Base-by-base conservation (phyloP, 2,113 vertebrate genomes). In the Scophthalmus maximus region DNA sequence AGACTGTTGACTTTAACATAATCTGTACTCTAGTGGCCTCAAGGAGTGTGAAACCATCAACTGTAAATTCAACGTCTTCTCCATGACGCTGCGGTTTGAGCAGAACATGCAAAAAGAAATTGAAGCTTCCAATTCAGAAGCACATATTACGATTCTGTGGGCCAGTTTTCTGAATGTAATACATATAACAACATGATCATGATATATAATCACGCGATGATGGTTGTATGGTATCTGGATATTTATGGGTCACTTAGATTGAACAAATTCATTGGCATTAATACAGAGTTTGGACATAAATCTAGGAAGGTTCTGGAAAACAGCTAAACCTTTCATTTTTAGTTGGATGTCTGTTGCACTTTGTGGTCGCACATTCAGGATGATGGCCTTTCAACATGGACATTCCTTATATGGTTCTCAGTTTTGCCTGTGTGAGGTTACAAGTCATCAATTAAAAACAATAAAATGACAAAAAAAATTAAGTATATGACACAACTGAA, bases 351-450 rank as follows among this genome's bases (percentile, higher is more conserved):
- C 66, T 47, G 38, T 63, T 29, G 11, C 42, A 72, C 27, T 68
- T 66, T 74, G 68, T 70, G 63, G 74, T 68, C 50, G 46, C 55
- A 62, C 15, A n/a, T 20, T 0, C 29, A 74, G 65, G 12, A 73
- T 78, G 76, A 65, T 64, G 47, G 36, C 30, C 49, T 77, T 83
- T 71, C 67, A 76, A 34, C 70, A 73, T 73, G 63, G 68, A 40
- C 27, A 51, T 32, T 46, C 17, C 61, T 47, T 63, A 38, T 22
- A 40, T 1, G 23, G 36, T 10, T 49, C 7, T 72, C 17, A 17
- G 20, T 61, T 26, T 59, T 51, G 22, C 26, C 29, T 71, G 3
- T 38, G 20, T 29, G 20, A 56, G 17, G 44, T 26, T 42, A 38
- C 1, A 68, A 65, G 59, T 27, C 5, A 55, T 25, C 11, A 22